Conservation (phyloP, 2,797 vertebrate genomes). For the Acanthurus leucopareius region DNA sequence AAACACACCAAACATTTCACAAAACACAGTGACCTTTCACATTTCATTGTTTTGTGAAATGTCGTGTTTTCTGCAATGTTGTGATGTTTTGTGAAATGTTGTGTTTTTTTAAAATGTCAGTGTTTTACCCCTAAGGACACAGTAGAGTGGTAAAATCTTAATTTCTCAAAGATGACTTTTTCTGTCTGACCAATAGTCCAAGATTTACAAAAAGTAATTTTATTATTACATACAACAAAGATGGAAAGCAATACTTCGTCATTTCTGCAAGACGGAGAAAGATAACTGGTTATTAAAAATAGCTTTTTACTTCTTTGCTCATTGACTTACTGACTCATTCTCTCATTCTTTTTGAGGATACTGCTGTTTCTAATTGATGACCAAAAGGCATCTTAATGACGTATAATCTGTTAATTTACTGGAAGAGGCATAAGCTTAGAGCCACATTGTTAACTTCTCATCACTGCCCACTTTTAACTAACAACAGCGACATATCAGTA, state of each 20-base stretch:
- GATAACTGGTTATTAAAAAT: not conserved
- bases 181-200: not conserved
- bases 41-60: too few species aligned
- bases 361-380: not conserved
- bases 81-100: too few species aligned
- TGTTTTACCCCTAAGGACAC: too few species aligned
- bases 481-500: not conserved
- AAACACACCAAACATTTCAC: too few species aligned
- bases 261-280: not conserved
- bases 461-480: not conserved
- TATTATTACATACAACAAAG: not conserved
- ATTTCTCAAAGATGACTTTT: not conserved
- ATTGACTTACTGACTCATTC: not conserved
- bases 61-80: too few species aligned
- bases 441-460: conserved; percentile 20
- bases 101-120: too few species aligned
- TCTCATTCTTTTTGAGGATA: not conserved
- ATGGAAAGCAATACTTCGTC: not conserved
- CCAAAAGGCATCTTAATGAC: not conserved
- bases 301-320: not conserved
- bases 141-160: not conserved
- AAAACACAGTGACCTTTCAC: too few species aligned
- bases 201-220: too few species aligned
- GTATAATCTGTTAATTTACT: conserved; percentile 2
- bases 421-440: not conserved